Evolutionary conservation across 2,797 vertebrate genomes (phyloP), one percentile per base, ranked within the genome.

Genomic region (Salarias fasciatus): DNA sequence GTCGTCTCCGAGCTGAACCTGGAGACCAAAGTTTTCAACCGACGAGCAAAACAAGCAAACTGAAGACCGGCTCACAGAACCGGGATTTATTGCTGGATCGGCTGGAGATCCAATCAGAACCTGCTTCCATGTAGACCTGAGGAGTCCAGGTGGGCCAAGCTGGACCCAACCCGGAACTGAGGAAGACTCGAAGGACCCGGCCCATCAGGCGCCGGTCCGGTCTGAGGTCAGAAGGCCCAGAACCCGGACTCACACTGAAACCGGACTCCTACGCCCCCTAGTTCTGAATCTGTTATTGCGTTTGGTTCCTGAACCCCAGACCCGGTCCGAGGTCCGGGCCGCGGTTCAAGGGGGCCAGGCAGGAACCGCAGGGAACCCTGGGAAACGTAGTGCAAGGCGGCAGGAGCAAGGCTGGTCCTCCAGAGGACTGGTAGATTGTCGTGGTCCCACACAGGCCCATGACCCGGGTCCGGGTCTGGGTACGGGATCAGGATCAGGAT

Each of bases 321-420:
- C 15, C 4, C 2, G 2, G 36, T 1, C 11, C 11, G 9, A 1
- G 35, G 4, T 61, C 51, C 55, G 36, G 63, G 30, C 53, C 8
- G 75, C 77, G 72, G 64, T 69, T 79, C 62, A 77, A 62, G 41
- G 53, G 29, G 52, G 67, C 63, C 61, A 71, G 72, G 13, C 24
- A 66, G 12, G 63, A 75, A 63, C 6, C 2, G 52, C 28, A 56
- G 51, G 15, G 33, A 62, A 57, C 53, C 78, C 62, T 83, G 78
- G 78, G 82, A 80, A 71, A 82, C 63, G 51, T 75, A 83, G 82
- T 83, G 74, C 82, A 89, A 87, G 69, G 76, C 77, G 81, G 75
- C 57, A 69, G 63, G 58, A 63, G 51, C 13, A 6, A 36, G 5
- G 37, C 52, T 41, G 47, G 46, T 83, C 75, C 86, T 84, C 84